Base-by-base conservation (phyloP, 2,888 invertebrate genomes). In the Celastrina argiolus region DNA sequence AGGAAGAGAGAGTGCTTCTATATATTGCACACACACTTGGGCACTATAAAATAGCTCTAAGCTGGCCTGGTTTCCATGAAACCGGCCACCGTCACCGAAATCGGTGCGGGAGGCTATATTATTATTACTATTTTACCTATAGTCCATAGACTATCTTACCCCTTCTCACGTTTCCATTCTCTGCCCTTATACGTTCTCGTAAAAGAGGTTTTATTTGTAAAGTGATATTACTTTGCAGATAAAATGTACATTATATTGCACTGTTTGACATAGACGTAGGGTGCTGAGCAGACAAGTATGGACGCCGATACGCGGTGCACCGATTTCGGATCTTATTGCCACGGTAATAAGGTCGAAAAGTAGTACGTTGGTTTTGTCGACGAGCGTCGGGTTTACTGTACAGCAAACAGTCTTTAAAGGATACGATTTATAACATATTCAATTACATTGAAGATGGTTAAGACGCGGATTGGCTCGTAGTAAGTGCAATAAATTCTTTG, bases 181-280 rank as follows among this genome's bases (percentile, higher is more conserved):
- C 18, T 45, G 45, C 16, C 42, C n/a, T 51, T 22, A 51, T 22
- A 51, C 14, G 10, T 51, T 51, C 22, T 22, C 51, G 51, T 51
- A 51, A 45, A 45, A 18, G 45, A 45, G 51, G 12, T 51, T 51
- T 51, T 51, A 51, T 51, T 51, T 51, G 51, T 51, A 51, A 51
- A 51, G 51, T 51, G 51, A 51, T 51, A 51, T 51, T 51, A 51
- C 51, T 51, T 51, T 51, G 22, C 51, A 51, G 51, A 51, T 51
- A 51, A 51, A 58, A 31, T 58, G 58, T 58, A 58, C 58, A 58
- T 58, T 58, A 31, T 31, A 58, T 31, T 58, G 58, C 31, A 58
- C n/a, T 58, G 58, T 31, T 31, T 31, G 58, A 31, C 58, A 31
- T n/a, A 58, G 16, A 58, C 31, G 58, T 31, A 51, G 5, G 7